Evolutionary conservation across 2,888 invertebrate genomes (phyloP).

Genomic region (Mythimna loreyi): DNA sequence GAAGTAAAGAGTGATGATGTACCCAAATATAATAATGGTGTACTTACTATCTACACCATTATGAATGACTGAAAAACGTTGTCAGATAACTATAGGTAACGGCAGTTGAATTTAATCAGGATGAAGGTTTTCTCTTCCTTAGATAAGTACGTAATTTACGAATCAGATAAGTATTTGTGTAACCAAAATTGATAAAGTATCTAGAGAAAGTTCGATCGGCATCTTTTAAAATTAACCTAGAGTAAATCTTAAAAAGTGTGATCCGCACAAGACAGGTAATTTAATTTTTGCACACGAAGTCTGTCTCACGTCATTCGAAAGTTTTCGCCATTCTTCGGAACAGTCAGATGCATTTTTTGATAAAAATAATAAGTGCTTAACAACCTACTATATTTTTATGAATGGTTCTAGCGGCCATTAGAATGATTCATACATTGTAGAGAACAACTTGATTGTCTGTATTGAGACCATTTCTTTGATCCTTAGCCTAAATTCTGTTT

Average conservation of each 20-base stretch:
- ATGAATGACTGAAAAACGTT: neutral
- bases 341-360: conserved; percentile 57
- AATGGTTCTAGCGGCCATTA: conserved; percentile 23
- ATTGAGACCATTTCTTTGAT: neutral
- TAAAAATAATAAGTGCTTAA: conserved; percentile 52
- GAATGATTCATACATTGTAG: conserved; percentile 4
- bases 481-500: neutral
- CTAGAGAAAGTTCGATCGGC: conserved; percentile 10
- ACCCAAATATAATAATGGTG: no score
- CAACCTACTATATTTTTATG: conserved; percentile 41
- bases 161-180: neutral
- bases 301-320: conserved; percentile 54
- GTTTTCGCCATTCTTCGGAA: conserved; percentile 48
- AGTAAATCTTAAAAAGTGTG: conserved; percentile 32
- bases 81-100: no score
- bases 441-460: neutral
- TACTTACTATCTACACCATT: no score
- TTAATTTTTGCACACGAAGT: conserved; percentile 37
- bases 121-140: neutral
- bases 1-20: neutral
- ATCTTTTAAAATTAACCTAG: conserved; percentile 27
- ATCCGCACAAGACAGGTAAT: conserved; percentile 19
- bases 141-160: neutral
- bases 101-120: neutral
- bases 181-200: conserved; percentile 21